Evolutionary conservation across 2,888 invertebrate genomes (phyloP).

Genomic region (Adelphocoris suturalis): DNA sequence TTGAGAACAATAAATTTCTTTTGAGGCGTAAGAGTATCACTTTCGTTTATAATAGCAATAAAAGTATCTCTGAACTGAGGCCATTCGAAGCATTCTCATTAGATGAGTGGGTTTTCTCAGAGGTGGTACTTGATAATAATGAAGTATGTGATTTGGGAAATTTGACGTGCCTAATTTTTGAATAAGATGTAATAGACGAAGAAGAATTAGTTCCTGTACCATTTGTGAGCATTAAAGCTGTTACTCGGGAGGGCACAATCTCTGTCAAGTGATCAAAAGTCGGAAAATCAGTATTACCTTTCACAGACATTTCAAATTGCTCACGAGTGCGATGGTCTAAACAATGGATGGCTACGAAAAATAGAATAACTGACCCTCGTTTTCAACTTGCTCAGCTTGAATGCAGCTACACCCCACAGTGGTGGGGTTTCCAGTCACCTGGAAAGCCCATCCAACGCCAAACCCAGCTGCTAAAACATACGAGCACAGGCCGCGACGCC

Average conservation of each 20-base stretch:
- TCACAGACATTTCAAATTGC: slow-evolving; percentile 22
- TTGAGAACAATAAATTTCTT: slow-evolving; percentile 24
- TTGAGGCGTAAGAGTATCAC: neutral
- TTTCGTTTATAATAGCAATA: neutral
- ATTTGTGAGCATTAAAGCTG: too few relatives aligned
- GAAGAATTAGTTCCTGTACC: too few relatives aligned
- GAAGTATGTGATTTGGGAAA: neutral
- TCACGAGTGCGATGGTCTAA: slow-evolving; percentile 43
- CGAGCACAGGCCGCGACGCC: too few relatives aligned
- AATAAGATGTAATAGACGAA: too few relatives aligned
- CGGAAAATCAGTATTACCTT: slow-evolving; percentile 20
- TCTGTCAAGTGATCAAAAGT: slow-evolving; percentile 26
- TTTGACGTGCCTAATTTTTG: neutral
- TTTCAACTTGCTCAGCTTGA: too few relatives aligned
- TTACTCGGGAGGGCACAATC: too few relatives aligned
- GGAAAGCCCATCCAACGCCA: too few relatives aligned
- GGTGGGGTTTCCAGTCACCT: too few relatives aligned
- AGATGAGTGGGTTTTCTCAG: neutral
- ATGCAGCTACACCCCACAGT: too few relatives aligned
- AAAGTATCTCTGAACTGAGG: slow-evolving; percentile 25
- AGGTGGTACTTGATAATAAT: neutral
- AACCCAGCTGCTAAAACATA: too few relatives aligned
- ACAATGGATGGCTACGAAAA: too few relatives aligned
- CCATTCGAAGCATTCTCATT: neutral
- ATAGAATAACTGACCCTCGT: too few relatives aligned